Evolutionary conservation across 1,140 invertebrate species (phyloP), one percentile per base, ranked within the genome.

Genomic region (Elymnias hypermnestra): DNA sequence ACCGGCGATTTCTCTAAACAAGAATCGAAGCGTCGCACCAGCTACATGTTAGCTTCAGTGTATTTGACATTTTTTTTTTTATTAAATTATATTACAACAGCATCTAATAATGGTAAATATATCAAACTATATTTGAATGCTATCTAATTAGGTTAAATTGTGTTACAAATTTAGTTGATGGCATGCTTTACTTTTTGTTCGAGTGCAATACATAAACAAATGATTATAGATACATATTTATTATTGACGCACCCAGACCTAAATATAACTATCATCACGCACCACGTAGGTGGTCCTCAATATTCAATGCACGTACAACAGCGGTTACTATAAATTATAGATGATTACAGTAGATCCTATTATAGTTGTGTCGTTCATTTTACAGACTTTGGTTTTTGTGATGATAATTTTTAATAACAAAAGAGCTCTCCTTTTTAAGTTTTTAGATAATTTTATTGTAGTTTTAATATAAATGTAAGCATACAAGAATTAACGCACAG

Each of bases 241-340:
- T 33, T 33, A 29, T 21, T 45, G 46, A 50, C 46, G 53, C 42
- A 45, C 37, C 17, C 29, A 9, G 6, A n/a, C 28, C 47, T 40
- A 46, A 42, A 51, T 26, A 19, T 15, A 10, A 19, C 48, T 55
- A 49, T 44, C 44, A 33, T 48, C 15, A 18, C 29, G 23, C n/a
- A 40, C 22, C 31, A 42, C 48, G 51, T 53, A 41, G 63, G 63
- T 63, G 63, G 63, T 66, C 63, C 41, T 49, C 49, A 44, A 42
- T 53, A 62, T 57, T 57, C 53, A 13, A 31, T 23, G 49, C 59
- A 59, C 63, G 59, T 53, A 50, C 51, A 14, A 25, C 5, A 33
- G 63, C 46, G 56, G 59, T 55, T 59, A 36, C 47, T 53, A 55
- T 52, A 63, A 63, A 50, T 66, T 57, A 57, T 59, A 45, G 42